Conservation (phyloP, 2,888 invertebrate species). For the Dastarcus helophoroides region DNA sequence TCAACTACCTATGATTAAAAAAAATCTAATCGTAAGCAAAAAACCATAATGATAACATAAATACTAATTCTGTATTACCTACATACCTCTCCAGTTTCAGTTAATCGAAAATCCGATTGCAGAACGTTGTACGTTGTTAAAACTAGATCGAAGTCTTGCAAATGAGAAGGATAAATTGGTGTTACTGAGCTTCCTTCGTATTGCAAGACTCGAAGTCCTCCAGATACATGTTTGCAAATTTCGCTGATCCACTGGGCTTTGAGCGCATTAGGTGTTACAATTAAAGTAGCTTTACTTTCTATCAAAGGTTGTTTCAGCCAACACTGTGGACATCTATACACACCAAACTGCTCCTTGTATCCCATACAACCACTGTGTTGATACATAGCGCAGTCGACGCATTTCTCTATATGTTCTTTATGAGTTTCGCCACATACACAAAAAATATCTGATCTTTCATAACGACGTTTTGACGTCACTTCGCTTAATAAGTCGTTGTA, state of each 20-base stretch:
- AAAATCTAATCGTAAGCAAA: constrained; percentile 2
- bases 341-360: constrained; percentile 31
- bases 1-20: constrained; percentile 3
- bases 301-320: constrained; percentile 43
- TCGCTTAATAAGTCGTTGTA: constrained; percentile 25
- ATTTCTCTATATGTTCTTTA: constrained; percentile 32
- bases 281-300: constrained; percentile 52
- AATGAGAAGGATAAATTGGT: constrained; percentile 48
- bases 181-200: constrained; percentile 40
- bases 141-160: constrained; percentile 58
- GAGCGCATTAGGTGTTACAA: constrained; percentile 57
- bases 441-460: constrained; percentile 19
- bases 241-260: constrained; percentile 63
- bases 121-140: constrained; percentile 60
- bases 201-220: constrained; percentile 41
- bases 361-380: constrained; percentile 57
- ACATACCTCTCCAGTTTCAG: constrained; percentile 28
- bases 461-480: constrained; percentile 10
- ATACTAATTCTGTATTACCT: too few relatives aligned
- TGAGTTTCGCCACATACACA: constrained; percentile 37
- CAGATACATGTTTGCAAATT: constrained; percentile 48
- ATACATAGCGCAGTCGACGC: constrained; percentile 44
- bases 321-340: constrained; percentile 56
- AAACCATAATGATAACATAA: too few relatives aligned
- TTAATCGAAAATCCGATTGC: constrained; percentile 49